Evolutionary conservation across 2,113 vertebrate species (phyloP), one percentile per base, ranked within the genome.

Genomic region (Lophius piscatorius): DNA sequence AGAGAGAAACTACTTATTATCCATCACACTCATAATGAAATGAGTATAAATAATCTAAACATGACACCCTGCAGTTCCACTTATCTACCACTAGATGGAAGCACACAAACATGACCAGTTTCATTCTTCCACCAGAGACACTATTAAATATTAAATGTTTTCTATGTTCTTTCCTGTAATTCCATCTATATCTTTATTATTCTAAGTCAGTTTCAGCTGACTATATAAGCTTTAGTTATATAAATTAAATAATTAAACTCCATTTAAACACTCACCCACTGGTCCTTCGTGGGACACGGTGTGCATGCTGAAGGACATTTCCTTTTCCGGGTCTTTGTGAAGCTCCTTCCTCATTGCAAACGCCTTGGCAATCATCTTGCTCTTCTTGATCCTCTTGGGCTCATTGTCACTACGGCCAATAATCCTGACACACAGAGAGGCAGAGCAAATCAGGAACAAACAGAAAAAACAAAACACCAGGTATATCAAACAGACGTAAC

Each of bases 311-410:
- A 99, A 98, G 31, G 96, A 97, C 52, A 99, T 68, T 74, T 98
- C 96, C 81, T 83, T 97, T 63, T 93, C 94, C 0, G 96, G 96
- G 82, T 99, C 93, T 0, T 94, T 93, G 73, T 97, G 94, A 28
- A 99, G 92, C 84, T 99, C 97, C 16, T 96, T 95, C 59, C 97
- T 91, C 84, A 94, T 92, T 6, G 96, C 95, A 78, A 99, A 99
- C 2, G 97, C 97, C 82, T 99, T 99, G 6, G 97, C 97, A 0
- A 99, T 99, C 97, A 99, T 99, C 87, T 94, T 97, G 91, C 97
- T 99, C 87, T 98, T 98, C 87, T 98, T 98, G 74, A 99, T 95
- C 82, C 97, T 91, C 78, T 98, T 99, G 57, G 96, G 97, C 22
- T 98, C 96, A 6, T 98, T 92, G 1, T 96, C 95, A 4, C 95